A percentile compares a stretch with the other conserved stretches of the same genome.
phyloP scores from a whole-genome alignment of 2,113 vertebrate genomes.

The Lamprotornis superbus region DNA sequence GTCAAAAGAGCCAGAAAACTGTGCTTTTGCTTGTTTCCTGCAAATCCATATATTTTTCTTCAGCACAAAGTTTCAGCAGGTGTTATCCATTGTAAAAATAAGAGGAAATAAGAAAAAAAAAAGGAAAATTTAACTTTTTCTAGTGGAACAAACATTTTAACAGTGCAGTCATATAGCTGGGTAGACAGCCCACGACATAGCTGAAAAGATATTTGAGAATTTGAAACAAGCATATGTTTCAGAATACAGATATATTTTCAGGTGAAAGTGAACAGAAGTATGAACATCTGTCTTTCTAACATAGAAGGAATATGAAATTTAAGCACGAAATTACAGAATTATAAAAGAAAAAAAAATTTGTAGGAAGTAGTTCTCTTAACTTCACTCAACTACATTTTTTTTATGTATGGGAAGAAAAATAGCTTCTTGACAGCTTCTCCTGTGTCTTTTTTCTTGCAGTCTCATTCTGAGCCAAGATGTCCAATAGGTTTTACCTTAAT shows the following conservation, averaged over 20 bases:
- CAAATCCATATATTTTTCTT: background rate
- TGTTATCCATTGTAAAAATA: background rate
- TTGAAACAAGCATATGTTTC: background rate
- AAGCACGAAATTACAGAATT: background rate
- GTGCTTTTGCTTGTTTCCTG: background rate
- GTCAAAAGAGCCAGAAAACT: conserved; percentile 8
- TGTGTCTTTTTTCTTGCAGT: background rate
- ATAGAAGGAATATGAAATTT: background rate
- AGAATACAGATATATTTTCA: background rate
- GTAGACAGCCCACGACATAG: background rate
- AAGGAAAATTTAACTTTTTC: background rate
- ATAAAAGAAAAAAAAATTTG: background rate
- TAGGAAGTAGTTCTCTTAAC: background rate
- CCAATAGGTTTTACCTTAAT: background rate
- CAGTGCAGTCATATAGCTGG: background rate
- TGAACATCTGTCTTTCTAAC: background rate
- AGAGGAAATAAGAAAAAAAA: background rate
- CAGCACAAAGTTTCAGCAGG: background rate
- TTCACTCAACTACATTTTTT: background rate
- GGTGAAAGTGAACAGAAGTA: background rate
- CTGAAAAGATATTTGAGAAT: background rate
- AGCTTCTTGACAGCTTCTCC: background rate
- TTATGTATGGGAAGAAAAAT: background rate
- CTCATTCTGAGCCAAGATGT: background rate
- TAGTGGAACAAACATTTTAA: background rate